Evolutionary conservation across 2,113 vertebrate species (phyloP).

Genomic region (Maccullochella peelii): DNA sequence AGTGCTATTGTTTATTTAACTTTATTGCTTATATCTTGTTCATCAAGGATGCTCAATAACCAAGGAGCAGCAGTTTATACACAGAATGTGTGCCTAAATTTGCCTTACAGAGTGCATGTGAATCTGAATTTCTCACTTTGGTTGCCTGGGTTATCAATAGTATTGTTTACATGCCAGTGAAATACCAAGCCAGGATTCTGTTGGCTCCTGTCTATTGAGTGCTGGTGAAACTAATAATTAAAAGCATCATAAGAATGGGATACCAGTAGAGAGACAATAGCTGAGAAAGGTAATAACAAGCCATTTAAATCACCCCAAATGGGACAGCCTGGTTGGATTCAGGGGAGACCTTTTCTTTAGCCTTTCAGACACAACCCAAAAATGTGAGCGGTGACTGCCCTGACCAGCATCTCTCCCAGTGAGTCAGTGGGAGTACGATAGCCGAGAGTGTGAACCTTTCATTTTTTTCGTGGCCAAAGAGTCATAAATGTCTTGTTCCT

Average conservation of each 20-base stretch:
- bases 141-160: constrained; percentile 61
- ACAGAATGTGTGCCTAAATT: not conserved
- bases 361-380: constrained; percentile 64
- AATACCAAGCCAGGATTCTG: constrained; percentile 46
- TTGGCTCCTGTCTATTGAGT: constrained; percentile 63
- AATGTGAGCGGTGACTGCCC: constrained; percentile 72
- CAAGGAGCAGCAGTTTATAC: not conserved
- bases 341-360: constrained; percentile 72
- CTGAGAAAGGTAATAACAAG: constrained; percentile 80
- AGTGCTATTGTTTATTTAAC: not conserved
- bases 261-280: constrained; percentile 67
- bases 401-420: constrained; percentile 59
- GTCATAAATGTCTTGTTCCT: constrained; percentile 87
- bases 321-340: constrained; percentile 78
- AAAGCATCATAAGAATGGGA: constrained; percentile 59
- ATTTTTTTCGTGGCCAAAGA: constrained; percentile 72
- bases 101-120: not conserved
- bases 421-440: constrained; percentile 66
- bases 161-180: constrained; percentile 59
- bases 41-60: not conserved
- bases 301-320: constrained; percentile 84
- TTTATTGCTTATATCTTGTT: not conserved
- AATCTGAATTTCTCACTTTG: constrained; percentile 17
- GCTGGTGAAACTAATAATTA: constrained; percentile 72
- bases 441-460: constrained; percentile 65